phyloP scores from a whole-genome alignment of 2,113 vertebrate species.

The Chrysemys picta region DNA sequence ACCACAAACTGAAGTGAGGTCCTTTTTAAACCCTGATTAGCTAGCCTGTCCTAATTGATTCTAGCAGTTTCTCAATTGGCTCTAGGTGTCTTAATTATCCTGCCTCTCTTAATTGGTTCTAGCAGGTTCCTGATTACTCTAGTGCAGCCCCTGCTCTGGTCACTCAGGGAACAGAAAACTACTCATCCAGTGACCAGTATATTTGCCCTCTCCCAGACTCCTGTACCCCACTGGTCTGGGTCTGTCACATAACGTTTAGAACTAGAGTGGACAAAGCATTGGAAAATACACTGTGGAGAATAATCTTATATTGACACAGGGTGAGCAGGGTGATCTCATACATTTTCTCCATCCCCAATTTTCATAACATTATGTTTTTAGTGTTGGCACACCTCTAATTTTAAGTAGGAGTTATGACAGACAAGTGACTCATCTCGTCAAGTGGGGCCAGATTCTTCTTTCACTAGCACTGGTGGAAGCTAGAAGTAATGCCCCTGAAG shows the following conservation, averaged over 20 bases:
- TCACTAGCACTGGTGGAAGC: background rate
- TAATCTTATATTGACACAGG: background rate
- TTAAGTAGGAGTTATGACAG: background rate
- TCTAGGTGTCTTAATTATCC: no score
- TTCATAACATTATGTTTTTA: background rate
- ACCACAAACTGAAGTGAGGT: no score
- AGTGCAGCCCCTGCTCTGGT: no score
- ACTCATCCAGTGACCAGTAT: no score
- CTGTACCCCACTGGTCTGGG: no score
- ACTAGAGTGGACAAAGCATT: constrained; percentile 4
- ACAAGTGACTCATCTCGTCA: background rate
- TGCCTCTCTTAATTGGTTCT: no score
- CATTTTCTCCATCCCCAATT: background rate
- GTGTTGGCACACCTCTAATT: background rate
- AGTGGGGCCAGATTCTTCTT: background rate
- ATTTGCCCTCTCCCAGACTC: no score
- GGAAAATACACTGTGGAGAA: background rate
- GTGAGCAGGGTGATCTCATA: constrained; percentile 6
- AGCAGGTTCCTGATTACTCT: no score
- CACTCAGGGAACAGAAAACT: no score
- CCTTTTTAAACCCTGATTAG: no score
- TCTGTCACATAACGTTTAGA: background rate
- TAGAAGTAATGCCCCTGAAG: constrained; percentile 20
- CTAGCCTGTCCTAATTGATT: no score
- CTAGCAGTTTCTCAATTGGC: no score